Evolutionary conservation across 2,797 vertebrate genomes (phyloP).

Genomic region (Orientallactaga sibirica): DNA sequence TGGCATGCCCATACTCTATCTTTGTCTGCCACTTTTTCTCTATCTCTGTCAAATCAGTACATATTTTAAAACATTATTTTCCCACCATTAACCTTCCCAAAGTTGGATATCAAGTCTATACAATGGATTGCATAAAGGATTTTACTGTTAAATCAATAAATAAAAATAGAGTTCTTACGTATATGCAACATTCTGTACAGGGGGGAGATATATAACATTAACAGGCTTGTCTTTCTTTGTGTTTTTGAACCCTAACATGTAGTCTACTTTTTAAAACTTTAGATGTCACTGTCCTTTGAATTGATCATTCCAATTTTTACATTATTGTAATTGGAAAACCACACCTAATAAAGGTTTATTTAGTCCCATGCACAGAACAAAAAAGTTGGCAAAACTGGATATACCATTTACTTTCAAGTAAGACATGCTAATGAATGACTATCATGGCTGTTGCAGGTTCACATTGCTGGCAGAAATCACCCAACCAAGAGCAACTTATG

Average conservation of each 20-base stretch:
- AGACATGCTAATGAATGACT: background rate
- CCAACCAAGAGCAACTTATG: too few relatives aligned
- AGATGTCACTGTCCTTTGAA: slow-evolving; percentile 75
- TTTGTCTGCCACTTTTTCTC: too few relatives aligned
- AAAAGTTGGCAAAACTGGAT: slow-evolving; percentile 7
- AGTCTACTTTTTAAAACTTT: slow-evolving; percentile 73
- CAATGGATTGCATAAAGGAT: slow-evolving; percentile 68
- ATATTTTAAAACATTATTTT: background rate
- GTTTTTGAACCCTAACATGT: slow-evolving; percentile 59
- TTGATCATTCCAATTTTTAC: slow-evolving; percentile 73
- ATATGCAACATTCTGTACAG: slow-evolving; percentile 77
- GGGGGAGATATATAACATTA: slow-evolving; percentile 72
- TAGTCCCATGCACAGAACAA: slow-evolving; percentile 73
- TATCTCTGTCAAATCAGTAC: too few relatives aligned
- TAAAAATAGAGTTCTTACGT: slow-evolving; percentile 73
- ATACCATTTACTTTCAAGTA: background rate
- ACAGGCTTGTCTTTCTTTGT: slow-evolving; percentile 65
- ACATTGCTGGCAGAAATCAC: too few relatives aligned
- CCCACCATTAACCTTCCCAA: slow-evolving; percentile 51
- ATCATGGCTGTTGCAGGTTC: too few relatives aligned
- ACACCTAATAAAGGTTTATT: slow-evolving; percentile 77
- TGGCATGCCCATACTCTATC: too few relatives aligned
- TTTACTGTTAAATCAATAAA: slow-evolving; percentile 75
- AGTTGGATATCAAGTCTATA: slow-evolving; percentile 71
- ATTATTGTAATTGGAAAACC: slow-evolving; percentile 74